These are phyloP conservation scores for Alethe diademata DNA, from an alignment of 2,113 vertebrate genomes.

Conservation along the genomic window DNA sequence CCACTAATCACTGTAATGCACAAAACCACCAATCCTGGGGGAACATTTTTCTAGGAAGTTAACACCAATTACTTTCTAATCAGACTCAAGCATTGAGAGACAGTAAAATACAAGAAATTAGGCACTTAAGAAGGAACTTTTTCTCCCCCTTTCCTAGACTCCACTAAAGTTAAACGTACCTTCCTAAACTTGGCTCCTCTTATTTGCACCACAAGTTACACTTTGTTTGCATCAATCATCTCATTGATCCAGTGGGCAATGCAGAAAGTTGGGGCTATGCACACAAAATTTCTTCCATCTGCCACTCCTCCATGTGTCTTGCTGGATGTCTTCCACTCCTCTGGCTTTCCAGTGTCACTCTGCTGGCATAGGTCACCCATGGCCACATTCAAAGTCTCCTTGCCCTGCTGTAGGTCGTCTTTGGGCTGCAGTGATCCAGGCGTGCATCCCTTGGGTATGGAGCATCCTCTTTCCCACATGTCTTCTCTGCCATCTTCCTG, in stretches of 20 bases:
- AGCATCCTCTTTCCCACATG: rapidly evolving
- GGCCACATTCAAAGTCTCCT: neutral
- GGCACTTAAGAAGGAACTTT: neutral
- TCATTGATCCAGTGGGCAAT: neutral
- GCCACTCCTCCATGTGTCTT: neutral
- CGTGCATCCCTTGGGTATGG: rapidly evolving
- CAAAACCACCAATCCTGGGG: neutral
- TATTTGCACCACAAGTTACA: neutral
- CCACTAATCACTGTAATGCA: neutral
- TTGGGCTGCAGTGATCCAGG: neutral
- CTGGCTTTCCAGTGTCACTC: neutral
- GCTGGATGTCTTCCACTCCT: neutral
- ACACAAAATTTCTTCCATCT: neutral
- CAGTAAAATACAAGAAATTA: neutral
- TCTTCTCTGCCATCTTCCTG: neutral
- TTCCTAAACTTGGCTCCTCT: neutral
- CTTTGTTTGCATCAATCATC: rapidly evolving
- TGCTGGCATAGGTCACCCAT: neutral
- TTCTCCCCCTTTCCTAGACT: neutral
- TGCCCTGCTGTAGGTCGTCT: neutral
- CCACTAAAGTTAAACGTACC: neutral
- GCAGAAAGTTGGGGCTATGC: neutral
- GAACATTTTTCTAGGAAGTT: neutral
- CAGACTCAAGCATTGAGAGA: neutral
- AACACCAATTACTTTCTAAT: neutral